Base-by-base conservation (phyloP, 2,113 vertebrate species). In the Eulemur macaco region DNA sequence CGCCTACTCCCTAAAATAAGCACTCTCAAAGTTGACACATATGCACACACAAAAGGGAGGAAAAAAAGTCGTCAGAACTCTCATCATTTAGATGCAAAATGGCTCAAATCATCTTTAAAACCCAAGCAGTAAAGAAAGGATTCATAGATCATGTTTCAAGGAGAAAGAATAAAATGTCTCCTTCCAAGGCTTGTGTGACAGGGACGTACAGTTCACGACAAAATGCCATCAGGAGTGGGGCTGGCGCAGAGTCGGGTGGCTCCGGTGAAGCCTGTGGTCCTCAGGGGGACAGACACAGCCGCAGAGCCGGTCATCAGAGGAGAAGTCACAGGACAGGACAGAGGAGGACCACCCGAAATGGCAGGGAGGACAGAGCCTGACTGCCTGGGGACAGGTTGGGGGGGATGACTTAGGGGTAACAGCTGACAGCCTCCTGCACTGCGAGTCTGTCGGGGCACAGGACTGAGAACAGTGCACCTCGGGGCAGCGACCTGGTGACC, bases 151-250 rank as follows among this genome's bases (percentile, higher is more conserved):
- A 0, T 20, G 9, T 58, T 45, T 39, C 25, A 20, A 47, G 50
- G 68, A 80, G 58, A 34, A 25, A 50, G 27, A 29, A 2, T 47
- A 4, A 2, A 37, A 50, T 54, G 34, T 20, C 9, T 54, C 45
- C 9, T 11, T 18, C 45, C 10, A 5, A 0, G 14, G 60, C 14
- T 17, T 18, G 0, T 4, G 15, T 23, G 17, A 54, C 8, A 13
- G 15, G 25, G 37, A 21, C 0, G 0, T 4, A 37, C 2, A 0
- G n/a, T 2, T 7, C 0, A 8, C 0, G 77, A 69, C 58, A 42
- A 34, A 9, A 1, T 25, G 0, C 6, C 0, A 2, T 2, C 20
- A 14, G 5, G 5, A 11, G 3, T 21, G 20, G 42, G 21, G 0
- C 1, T 5, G n/a, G 69, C 5, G 21, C 2, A 0, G 23, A 34